Evolutionary conservation across 2,797 vertebrate species (phyloP), one percentile per base, ranked within the genome.

Genomic region (Myotis myotis): DNA sequence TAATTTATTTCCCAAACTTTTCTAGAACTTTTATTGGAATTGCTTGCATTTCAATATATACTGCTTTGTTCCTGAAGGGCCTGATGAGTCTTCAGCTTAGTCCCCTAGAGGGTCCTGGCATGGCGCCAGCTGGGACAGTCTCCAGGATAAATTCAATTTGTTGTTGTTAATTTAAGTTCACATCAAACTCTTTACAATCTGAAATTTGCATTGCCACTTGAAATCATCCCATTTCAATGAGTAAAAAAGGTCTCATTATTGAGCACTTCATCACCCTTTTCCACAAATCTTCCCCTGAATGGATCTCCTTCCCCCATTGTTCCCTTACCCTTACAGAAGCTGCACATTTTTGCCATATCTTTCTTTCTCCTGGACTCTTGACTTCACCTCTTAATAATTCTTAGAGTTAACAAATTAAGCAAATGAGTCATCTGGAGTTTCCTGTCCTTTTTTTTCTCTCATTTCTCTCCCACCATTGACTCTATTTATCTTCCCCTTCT

Each of bases 341-440:
- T 79, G 15, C 19, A 6, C 28, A n/a, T 5, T 89, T 72, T 62
- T 83, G 47, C 53, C 74, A 25, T 44, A 25, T 68, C 33, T 80
- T 81, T 85, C 44, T 84, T 95, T 66, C 17, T 60, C 49, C 51
- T 55, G 22, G n/a, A 66, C 78, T 66, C 49, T 89, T 60, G 17
- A 79, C 12, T 47, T 85, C 9, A 87, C 25, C n/a, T 88, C 36
- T 38, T 81, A 81, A 25, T 89, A n/a, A 0, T 68, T 62, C 44
- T 57, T 89, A 88, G 33, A 93, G 53, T 93, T 62, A 81, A 75
- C 30, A 93, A 28, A 53, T 91, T 85, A 70, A 94, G 41, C 36
- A 78, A 71, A 85, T 81, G 23, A 89, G 20, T 85, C 22, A 36
- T 51, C 51, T 55, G 85, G 71, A 71, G 71, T 86, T 91, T 62